Evolutionary conservation across 2,888 invertebrate species (phyloP).

Genomic region (Coenonympha glycerion): DNA sequence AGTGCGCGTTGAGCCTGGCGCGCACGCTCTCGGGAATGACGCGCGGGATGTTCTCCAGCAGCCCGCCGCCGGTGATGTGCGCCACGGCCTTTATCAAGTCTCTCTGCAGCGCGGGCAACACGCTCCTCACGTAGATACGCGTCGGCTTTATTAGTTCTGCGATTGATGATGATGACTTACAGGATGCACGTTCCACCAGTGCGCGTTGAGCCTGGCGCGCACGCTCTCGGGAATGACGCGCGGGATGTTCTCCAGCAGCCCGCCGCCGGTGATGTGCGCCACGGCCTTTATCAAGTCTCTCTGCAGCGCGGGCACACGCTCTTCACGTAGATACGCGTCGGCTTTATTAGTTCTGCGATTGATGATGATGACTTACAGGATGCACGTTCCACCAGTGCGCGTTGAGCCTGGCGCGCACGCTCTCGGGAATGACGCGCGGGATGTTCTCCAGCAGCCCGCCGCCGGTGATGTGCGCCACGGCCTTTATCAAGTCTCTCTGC

Average conservation of each 20-base stretch:
- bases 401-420: conserved; percentile 82
- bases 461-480: conserved; percentile 96
- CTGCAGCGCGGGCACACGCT: too few relatives aligned
- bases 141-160: conserved; percentile 93
- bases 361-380: conserved; percentile 79
- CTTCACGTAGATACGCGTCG: too few relatives aligned
- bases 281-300: too few relatives aligned
- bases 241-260: too few relatives aligned
- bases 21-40: conserved; percentile 83
- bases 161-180: too few relatives aligned
- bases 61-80: conserved; percentile 97
- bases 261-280: too few relatives aligned
- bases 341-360: too few relatives aligned
- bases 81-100: conserved; percentile 91
- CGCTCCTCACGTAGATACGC: conserved; percentile 87
- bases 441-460: conserved; percentile 96
- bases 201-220: too few relatives aligned
- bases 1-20: conserved; percentile 83
- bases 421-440: conserved; percentile 86
- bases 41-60: conserved; percentile 93
- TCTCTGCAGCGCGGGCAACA: conserved; percentile 82
- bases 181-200: too few relatives aligned
- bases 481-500: conserved; percentile 84
- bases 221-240: too few relatives aligned
- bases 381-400: conserved; percentile 85